These are phyloP conservation scores for Urosaurus nigricauda DNA, from an alignment of 2,797 vertebrate species.

Conservation along the genomic window DNA sequence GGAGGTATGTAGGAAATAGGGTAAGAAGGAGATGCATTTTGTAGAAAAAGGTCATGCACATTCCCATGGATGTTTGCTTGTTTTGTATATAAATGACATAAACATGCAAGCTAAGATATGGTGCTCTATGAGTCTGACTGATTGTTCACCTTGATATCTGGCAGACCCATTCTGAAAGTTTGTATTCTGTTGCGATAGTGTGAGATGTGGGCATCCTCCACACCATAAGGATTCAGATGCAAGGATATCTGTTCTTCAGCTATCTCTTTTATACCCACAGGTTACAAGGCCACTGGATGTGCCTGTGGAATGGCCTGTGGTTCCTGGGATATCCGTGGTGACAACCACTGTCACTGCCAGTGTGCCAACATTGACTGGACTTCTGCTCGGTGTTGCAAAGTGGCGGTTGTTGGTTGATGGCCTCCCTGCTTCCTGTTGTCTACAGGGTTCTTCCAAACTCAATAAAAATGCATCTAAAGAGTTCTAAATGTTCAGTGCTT, in stretches of 20 bases:
- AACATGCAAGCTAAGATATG: not conserved
- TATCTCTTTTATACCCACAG: constrained; percentile 25
- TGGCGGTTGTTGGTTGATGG: not conserved
- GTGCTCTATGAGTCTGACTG: not conserved
- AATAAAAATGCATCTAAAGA: constrained; percentile 23
- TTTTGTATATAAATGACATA: not conserved
- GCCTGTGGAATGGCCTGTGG: constrained; percentile 63
- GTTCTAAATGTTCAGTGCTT: not conserved
- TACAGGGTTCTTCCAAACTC: not conserved
- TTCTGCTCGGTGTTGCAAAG: constrained; percentile 42
- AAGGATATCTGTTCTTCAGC: not conserved
- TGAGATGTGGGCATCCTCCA: not conserved
- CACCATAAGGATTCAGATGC: not conserved
- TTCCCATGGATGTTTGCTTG: not conserved
- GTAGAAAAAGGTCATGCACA: no score
- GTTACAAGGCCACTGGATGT: constrained; percentile 44
- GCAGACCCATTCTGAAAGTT: not conserved
- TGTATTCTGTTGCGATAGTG: no score
- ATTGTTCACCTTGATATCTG: not conserved
- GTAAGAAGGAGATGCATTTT: not conserved
- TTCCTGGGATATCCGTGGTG: constrained; percentile 58
- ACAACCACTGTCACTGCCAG: constrained; percentile 63
- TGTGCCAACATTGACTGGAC: constrained; percentile 60
- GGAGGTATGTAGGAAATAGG: not conserved
- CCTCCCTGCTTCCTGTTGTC: no score